Conservation (phyloP, 2,888 invertebrate genomes). For the Tinea pellionella region DNA sequence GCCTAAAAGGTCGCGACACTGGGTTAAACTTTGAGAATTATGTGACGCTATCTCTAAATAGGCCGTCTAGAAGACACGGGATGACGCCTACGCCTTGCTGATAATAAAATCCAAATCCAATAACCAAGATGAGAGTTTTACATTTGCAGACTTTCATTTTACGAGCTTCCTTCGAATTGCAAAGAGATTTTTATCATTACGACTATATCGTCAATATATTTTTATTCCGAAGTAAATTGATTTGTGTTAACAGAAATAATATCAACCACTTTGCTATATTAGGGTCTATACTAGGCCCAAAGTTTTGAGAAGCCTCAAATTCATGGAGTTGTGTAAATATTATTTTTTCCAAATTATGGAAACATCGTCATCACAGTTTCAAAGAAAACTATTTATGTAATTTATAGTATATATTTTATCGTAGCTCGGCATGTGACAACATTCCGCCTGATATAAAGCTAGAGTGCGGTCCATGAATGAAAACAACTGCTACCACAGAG, state of each 20-base stretch:
- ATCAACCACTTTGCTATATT: no score
- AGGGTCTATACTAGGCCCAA: no score
- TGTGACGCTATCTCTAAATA: slow-evolving; percentile 24
- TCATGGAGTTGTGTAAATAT: no score
- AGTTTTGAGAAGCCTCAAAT: no score
- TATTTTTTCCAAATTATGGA: no score
- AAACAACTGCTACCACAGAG: no score
- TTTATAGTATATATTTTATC: no score
- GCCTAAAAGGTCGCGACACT: slow-evolving; percentile 13
- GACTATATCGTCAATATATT: slow-evolving; percentile 12
- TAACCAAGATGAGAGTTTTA: slow-evolving; percentile 15
- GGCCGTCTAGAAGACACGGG: slow-evolving; percentile 12
- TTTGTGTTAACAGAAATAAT: not conserved
- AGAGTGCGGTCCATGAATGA: no score
- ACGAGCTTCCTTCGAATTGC: not conserved
- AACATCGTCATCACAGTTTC: no score
- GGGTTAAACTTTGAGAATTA: slow-evolving; percentile 21
- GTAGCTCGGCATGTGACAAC: no score
- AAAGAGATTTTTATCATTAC: slow-evolving; percentile 17
- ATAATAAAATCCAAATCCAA: slow-evolving; percentile 20
- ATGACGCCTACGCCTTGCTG: slow-evolving; percentile 10
- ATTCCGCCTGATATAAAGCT: no score
- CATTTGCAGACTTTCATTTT: not conserved
- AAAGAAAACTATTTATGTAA: no score
- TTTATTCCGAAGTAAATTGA: not conserved